These are phyloP conservation scores for Cyanoliseus patagonus DNA, from an alignment of 2,113 vertebrate species.

Conservation along the genomic window DNA sequence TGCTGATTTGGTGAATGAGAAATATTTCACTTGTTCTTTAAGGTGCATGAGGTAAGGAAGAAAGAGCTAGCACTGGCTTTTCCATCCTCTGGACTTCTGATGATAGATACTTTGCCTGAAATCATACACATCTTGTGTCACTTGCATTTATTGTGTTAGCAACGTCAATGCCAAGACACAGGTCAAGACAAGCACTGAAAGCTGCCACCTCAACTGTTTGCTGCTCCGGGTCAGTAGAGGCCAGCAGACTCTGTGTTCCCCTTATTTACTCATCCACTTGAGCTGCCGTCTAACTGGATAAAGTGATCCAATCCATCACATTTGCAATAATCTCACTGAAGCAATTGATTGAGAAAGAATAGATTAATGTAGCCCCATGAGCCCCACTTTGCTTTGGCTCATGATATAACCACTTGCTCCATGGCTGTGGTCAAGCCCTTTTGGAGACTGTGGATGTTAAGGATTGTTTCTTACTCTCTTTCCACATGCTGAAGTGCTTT, in stretches of 20 bases:
- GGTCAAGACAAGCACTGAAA: not conserved
- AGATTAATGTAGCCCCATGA: not conserved
- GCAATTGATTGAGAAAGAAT: conserved; percentile 15
- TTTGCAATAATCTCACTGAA: conserved; percentile 37
- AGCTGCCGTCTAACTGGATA: not conserved
- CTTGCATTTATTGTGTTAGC: not conserved
- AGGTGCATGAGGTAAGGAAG: not conserved
- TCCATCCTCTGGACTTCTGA: not conserved
- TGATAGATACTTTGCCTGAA: not conserved
- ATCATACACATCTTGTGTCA: not conserved
- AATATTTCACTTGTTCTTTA: not conserved
- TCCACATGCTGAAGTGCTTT: not conserved
- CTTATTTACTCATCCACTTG: not conserved
- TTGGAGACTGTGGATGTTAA: not conserved
- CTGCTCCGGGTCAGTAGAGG: not conserved
- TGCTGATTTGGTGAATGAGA: not conserved
- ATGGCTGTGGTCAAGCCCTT: not conserved
- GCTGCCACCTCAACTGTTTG: not conserved
- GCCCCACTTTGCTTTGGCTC: not conserved
- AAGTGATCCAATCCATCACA: conserved; percentile 38
- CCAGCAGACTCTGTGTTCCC: not conserved
- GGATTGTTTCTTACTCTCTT: not conserved
- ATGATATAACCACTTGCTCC: not conserved
- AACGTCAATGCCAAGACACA: not conserved
- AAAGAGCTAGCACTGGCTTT: not conserved